Base-by-base conservation (phyloP, 2,113 vertebrate genomes). In the Murina feae region DNA sequence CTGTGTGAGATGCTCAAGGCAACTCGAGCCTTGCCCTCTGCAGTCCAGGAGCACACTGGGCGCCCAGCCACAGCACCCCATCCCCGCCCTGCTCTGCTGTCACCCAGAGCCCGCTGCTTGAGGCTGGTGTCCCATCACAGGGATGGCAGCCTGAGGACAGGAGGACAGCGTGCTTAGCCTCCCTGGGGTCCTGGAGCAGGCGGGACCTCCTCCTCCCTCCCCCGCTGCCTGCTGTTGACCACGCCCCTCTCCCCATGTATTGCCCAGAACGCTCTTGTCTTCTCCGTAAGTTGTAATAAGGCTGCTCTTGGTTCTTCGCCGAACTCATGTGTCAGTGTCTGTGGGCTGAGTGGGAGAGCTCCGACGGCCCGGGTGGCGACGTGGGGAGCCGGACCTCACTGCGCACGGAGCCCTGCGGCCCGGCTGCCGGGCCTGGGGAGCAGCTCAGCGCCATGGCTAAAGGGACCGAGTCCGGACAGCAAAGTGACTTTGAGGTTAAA, bases 21-120 rank as follows among this genome's bases (percentile, higher is more conserved):
- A 28, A 17, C 8, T 47, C 13, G 17, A 47, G 18, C 28, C 53
- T 18, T 47, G 16, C 17, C 53, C 30, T 16, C 12, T 32, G 28
- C 18, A 6, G 20, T 42, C 55, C 20, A 6, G 32, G 30, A 75
- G 28, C 37, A 74, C 35, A 47, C 30, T 9, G 8, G 20, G 35
- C 5, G 5, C 37, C 35, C 68, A 16, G 51, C 44, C 17, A 7
- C 2, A 63, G 25, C 16, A 8, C 16, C n/a, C 11, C 0, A 0
- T 35, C 51, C 35, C 20, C 1, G 2, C 30, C 30, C 32, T 17
- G 0, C 6, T 23, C 49, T 12, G n/a, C 25, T 28, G 13, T 23
- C 55, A 18, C 51, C 68, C 28, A 74, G n/a, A 75, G 42, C 14
- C 23, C 21, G 53, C 39, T 1, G 30, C 5, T 47, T 7, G 14